phyloP scores from a whole-genome alignment of 2,797 vertebrate genomes.

The Tapera naevia region DNA sequence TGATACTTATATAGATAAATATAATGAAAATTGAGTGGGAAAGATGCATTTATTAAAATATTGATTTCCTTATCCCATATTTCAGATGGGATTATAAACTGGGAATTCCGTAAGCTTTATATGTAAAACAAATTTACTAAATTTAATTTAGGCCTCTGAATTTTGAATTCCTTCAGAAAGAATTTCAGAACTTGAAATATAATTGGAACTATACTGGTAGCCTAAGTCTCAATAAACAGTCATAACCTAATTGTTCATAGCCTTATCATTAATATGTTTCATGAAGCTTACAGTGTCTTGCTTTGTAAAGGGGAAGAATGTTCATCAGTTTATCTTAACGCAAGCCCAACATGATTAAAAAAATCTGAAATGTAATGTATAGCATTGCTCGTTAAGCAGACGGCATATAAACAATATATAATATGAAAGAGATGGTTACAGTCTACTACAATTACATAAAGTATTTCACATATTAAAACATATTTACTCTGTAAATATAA shows the following conservation, averaged over 20 bases:
- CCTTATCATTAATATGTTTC: not conserved
- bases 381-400: not conserved
- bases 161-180: not conserved
- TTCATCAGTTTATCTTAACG: not conserved
- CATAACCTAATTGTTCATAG: not conserved
- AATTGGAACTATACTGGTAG: not conserved
- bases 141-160: not conserved
- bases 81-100: not conserved
- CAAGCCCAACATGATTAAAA: not conserved
- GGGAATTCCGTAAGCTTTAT: not conserved
- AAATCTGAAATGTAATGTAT: not conserved
- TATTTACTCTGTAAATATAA: not conserved
- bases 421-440: not conserved
- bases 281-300: not conserved
- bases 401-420: not conserved
- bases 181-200: not conserved
- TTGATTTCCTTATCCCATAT: not conserved
- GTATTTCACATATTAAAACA: not conserved
- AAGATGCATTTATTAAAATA: not conserved
- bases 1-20: not conserved
- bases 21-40: not conserved
- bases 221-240: not conserved
- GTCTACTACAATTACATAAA: not conserved
- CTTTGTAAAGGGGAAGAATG: not conserved
- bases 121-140: not conserved